Conservation (phyloP, 2,113 vertebrate genomes). For the Nibea albiflora region DNA sequence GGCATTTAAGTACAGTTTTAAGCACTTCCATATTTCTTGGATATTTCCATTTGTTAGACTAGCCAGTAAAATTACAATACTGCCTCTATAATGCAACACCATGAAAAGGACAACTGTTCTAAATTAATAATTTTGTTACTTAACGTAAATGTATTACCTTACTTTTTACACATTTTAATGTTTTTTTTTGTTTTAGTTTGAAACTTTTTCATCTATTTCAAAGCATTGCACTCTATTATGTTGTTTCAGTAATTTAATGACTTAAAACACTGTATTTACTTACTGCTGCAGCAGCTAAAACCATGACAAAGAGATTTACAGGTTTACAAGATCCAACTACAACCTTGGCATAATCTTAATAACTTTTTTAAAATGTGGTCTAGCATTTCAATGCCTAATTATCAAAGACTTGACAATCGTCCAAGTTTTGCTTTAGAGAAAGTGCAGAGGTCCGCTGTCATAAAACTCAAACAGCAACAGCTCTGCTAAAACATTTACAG, state of each 20-base stretch:
- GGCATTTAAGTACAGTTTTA: not conserved
- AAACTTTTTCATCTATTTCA: not conserved
- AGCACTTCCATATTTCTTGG: slow-evolving; percentile 4
- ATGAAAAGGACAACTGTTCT: not conserved
- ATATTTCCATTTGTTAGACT: not conserved
- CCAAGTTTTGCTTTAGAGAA: slow-evolving; percentile 40
- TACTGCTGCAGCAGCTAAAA: slow-evolving; percentile 3
- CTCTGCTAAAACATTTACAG: slow-evolving; percentile 16
- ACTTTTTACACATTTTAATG: not conserved
- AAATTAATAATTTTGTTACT: not conserved
- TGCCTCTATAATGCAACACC: not conserved
- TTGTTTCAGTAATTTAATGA: not conserved
- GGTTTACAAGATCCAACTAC: slow-evolving; percentile 5
- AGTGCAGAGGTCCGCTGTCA: slow-evolving; percentile 7
- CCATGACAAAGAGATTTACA: slow-evolving; percentile 5
- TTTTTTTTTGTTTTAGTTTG: not conserved
- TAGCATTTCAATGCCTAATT: slow-evolving; percentile 17
- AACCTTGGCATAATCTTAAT: slow-evolving; percentile 11
- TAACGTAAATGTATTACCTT: not conserved
- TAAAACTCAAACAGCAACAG: slow-evolving; percentile 43
- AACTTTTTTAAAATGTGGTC: slow-evolving; percentile 5
- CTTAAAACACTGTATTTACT: slow-evolving; percentile 12
- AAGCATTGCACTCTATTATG: not conserved
- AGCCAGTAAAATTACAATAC: not conserved
- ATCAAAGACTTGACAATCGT: slow-evolving; percentile 11